Base-by-base conservation (phyloP, 2,797 vertebrate genomes). In the Sebastes ruberrimus region DNA sequence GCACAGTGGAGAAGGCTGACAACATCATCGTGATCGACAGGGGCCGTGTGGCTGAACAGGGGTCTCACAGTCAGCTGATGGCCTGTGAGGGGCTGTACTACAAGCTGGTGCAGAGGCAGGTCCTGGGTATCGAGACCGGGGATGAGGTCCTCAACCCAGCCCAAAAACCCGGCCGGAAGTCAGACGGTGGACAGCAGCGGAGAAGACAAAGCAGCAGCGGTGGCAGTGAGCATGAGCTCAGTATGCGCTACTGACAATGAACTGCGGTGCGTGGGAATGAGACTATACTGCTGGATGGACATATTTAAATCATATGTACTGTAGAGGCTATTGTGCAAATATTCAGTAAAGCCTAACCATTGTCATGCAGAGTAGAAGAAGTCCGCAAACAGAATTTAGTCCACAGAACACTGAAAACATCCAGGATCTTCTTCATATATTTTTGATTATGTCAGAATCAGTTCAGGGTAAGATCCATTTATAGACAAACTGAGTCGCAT, bases 91-190 rank as follows among this genome's bases (percentile, higher is more conserved):
- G 97, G 61, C 96, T 99, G 66, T 99, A 99, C 80, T 95, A 84
- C 91, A 97, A 93, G 89, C 96, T 99, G 91, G 97, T 99, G 74
- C 97, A 99, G 92, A 96, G 97, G 86, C 98, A 99, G 94, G 95
- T 98, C 77, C 93, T 97, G 80, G 96, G 97, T 76, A 91, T 95
- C 0, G 95, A 97, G 81, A 90, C 94, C 0, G 61, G 92, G 16
- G 30, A 18, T 0, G 93, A 94, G 33, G 83, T 90, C 65, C 69
- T 85, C 2, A 83, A 85, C 60, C 60, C 52, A 0, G 2, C 76
- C 0, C 42, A 84, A 20, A 70, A 76, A 1, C 16, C n/a, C 4
- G 14, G 32, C 11, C 71, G 62, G 73, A 82, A 42, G 33, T 60
- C 69, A 3, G 79, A 78, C 10, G 32, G 53, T 7, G 63, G 61